phyloP scores from a whole-genome alignment of 2,888 invertebrate genomes.

The Lutraria lutraria region DNA sequence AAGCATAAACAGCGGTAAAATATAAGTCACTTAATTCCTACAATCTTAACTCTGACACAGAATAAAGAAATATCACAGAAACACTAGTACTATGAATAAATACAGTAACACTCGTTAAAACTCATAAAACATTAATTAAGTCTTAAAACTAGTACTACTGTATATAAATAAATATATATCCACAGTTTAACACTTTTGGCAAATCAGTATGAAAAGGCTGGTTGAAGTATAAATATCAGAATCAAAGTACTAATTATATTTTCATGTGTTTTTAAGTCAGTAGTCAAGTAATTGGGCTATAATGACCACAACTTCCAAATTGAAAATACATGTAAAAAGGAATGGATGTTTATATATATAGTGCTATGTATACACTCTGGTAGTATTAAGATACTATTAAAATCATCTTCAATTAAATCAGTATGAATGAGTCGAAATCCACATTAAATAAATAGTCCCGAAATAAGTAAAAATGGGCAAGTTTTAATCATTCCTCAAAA shows the following conservation, averaged over 20 bases:
- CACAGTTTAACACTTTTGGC: background rate
- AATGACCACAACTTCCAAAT: background rate
- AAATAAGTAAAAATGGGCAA: too few species aligned
- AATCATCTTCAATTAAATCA: too few species aligned
- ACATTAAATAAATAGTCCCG: too few species aligned
- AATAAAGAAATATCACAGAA: background rate
- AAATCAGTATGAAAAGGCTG: background rate
- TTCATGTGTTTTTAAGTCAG: conserved; percentile 7
- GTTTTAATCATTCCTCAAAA: too few species aligned
- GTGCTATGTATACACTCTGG: too few species aligned
- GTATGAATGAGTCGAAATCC: too few species aligned
- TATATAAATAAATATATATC: background rate
- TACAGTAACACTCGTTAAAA: background rate
- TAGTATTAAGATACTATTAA: too few species aligned
- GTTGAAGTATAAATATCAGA: conserved; percentile 1
- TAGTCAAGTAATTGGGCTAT: background rate
- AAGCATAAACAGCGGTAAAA: too few species aligned
- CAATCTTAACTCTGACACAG: too few species aligned
- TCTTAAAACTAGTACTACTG: background rate
- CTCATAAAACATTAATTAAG: background rate
- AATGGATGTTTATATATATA: too few species aligned
- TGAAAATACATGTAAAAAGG: background rate
- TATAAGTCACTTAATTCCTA: too few species aligned
- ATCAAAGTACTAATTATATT: background rate
- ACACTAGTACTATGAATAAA: background rate